Evolutionary conservation across 2,888 invertebrate species (phyloP), one percentile per base, ranked within the genome.

Genomic region (Mythimna lalbum): DNA sequence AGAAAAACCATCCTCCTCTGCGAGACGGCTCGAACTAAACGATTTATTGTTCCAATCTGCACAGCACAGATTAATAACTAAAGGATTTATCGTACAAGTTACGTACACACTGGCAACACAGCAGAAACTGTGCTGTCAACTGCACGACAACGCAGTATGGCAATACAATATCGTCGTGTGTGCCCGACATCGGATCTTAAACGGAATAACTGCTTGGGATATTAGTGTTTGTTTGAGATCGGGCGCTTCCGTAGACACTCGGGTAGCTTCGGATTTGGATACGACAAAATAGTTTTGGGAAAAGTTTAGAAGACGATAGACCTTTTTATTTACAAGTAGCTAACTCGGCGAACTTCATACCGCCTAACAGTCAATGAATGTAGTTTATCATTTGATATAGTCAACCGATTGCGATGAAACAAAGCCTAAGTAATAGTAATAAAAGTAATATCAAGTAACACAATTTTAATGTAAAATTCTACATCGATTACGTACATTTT

Each of bases 1-100:
- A 64, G 57, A 52, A 75, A 63, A 59, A 23, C 21, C 19, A 63
- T 47, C 47, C 9, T 33, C 21, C 21, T n/a, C 12, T 23, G 61
- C 43, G 33, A 75, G 36, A 69, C 23, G 53, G n/a, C 64, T 56
- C 23, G 39, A 64, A 50, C 69, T 69, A 78, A 74, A 63, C 79
- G 66, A 79, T 75, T 79, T 74, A 78, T 78, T 57, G 74, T 55
- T 57, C 36, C 63, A 76, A 65, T 71, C 67, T 80, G 64, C 59
- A 62, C 49, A 65, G 59, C 63, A 80, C 71, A 71, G 59, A 80
- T 79, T 79, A 79, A 80, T 76, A 79, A 71, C 79, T 71, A 61
- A 60, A 71, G 68, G 65, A 80, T 79, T 80, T 79, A 79, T 80
- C 56, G 79, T 76, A 57, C 64, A 80, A 79, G 68, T 75, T 79